phyloP scores from a whole-genome alignment of 2,113 vertebrate species.

The Gobius niger region DNA sequence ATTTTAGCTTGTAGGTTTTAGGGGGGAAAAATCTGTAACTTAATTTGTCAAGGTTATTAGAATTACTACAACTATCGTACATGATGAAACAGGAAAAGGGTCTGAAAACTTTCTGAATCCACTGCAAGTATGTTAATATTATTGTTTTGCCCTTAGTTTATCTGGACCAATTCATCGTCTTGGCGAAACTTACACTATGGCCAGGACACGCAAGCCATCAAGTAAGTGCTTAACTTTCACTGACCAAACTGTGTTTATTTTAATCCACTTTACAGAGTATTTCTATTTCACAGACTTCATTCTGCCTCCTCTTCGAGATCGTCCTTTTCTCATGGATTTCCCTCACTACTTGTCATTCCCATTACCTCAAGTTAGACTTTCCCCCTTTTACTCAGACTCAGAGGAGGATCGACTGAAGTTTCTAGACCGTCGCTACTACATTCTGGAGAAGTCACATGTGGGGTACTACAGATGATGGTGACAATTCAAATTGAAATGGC shows the following conservation, averaged over 20 bases:
- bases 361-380: conserved; percentile 48
- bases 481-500: not conserved
- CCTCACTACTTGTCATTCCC: conserved; percentile 59
- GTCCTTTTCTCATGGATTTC: conserved; percentile 48
- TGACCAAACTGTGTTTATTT: not conserved
- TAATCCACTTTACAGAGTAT: not conserved
- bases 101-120: no score
- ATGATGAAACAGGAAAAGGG: no score
- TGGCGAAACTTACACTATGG: conserved; percentile 60
- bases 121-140: conserved; percentile 5
- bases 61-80: no score
- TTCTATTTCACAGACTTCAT: conserved; percentile 33
- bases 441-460: conserved; percentile 52
- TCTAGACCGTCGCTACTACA: conserved; percentile 50
- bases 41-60: no score
- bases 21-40: no score
- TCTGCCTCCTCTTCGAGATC: conserved; percentile 48
- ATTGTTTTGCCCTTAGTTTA: conserved; percentile 10
- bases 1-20: no score
- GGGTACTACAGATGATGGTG: conserved; percentile 58
- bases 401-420: conserved; percentile 30
- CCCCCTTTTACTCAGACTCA: conserved; percentile 45
- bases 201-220: conserved; percentile 36
- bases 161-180: conserved; percentile 51
- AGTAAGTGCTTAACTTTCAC: conserved; percentile 18